Evolutionary conservation across 2,888 invertebrate genomes (phyloP), one percentile per base, ranked within the genome.

Genomic region (Drosophila algonquin): DNA sequence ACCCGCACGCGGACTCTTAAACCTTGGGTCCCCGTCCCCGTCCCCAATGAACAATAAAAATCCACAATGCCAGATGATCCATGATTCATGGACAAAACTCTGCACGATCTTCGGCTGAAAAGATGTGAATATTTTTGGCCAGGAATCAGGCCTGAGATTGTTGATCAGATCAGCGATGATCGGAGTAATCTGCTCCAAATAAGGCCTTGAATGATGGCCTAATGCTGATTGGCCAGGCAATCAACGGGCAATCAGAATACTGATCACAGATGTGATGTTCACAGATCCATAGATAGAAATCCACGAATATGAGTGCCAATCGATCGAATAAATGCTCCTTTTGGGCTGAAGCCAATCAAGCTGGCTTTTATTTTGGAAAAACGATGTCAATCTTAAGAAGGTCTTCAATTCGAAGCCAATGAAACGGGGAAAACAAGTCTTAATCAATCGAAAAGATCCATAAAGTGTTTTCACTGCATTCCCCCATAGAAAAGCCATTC

Each of bases 71-170:
- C 35, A 67, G 56, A 45, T 57, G 56, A 67, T 68, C 65, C 65
- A 67, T 67, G 65, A 67, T 67, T 67, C 65, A 69, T 67, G 65
- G 65, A 24, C 65, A 63, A 69, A 50, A 56, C 50, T 56, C 69
- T 69, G 65, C 70, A 69, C 56, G 69, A 57, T 45, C 56, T 61
- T 32, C 21, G 21, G 14, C 44, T 59, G 35, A 6, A 40, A 2
- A 35, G 35, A n/a, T 9, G 10, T 6, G 56, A 69, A 35, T 65
- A 65, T 56, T 30, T 30, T 69, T 51, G 65, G 65, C 56, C 56
- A 68, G 10, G 56, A 56, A 44, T 53, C 47, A 27, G 21, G 24
- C 24, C 16, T 44, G 32, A 44, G 63, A 63, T 63, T 50, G 30
- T 14, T n/a, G 35, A 18, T 40, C 53, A 3, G 12, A 18, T 40